Conservation (phyloP, 2,113 vertebrate genomes). For the Ictalurus punctatus region DNA sequence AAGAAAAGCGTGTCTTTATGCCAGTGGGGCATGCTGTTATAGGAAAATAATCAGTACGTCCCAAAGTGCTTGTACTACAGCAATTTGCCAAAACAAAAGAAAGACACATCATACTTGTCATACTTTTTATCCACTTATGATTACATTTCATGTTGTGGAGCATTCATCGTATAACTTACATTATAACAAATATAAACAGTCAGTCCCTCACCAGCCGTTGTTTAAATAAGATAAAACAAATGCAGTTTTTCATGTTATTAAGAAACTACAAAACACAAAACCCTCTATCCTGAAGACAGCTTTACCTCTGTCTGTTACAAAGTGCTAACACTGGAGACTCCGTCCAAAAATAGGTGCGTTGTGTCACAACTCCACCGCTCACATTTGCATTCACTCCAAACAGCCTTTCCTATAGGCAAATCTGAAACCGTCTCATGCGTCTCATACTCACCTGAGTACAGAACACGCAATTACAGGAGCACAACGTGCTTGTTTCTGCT, state of each 20-base stretch:
- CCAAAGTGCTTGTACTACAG: neutral
- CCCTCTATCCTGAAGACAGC: neutral
- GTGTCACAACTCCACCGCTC: neutral
- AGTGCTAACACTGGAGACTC: neutral
- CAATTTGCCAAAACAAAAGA: neutral
- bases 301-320: neutral
- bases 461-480: constrained; percentile 85
- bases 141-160: neutral
- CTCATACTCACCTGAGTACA: constrained; percentile 80
- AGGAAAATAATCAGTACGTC: neutral
- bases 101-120: neutral
- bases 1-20: neutral
- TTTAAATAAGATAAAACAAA: neutral
- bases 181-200: neutral
- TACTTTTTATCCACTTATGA: neutral
- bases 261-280: neutral
- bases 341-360: neutral
- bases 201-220: no score
- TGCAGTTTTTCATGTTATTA: neutral
- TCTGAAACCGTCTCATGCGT: neutral
- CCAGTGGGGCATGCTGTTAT: neutral
- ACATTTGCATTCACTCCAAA: neutral
- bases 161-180: neutral
- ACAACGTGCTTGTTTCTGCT: constrained; percentile 80
- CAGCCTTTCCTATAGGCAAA: neutral